phyloP scores from a whole-genome alignment of 2,888 invertebrate species.

The Latrodectus hesperus region DNA sequence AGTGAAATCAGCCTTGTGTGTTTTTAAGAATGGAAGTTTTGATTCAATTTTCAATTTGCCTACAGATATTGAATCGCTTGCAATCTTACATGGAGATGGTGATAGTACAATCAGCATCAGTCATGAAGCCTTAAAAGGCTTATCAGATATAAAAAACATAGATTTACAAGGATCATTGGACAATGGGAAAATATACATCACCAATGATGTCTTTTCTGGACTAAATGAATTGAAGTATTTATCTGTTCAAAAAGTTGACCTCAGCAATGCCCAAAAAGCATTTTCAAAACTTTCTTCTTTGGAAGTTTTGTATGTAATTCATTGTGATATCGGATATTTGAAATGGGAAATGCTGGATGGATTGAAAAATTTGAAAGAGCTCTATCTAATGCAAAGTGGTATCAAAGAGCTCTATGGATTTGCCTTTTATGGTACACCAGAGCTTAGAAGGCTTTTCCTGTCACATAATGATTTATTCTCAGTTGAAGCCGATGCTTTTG shows the following conservation, averaged over 20 bases:
- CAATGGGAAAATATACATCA: slow-evolving; percentile 32
- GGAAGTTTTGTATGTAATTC: slow-evolving; percentile 58
- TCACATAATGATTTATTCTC: slow-evolving; percentile 81
- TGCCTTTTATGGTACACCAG: slow-evolving; percentile 82
- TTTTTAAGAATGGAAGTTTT: slow-evolving; percentile 53
- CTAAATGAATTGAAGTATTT: slow-evolving; percentile 55
- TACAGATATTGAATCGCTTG: slow-evolving; percentile 74
- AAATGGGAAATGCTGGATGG: slow-evolving; percentile 80
- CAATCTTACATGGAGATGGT: slow-evolving; percentile 79
- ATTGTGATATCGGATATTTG: slow-evolving; percentile 73
- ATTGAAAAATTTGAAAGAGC: slow-evolving; percentile 78
- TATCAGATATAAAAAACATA: slow-evolving; percentile 78
- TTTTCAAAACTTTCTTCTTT: slow-evolving; percentile 58
- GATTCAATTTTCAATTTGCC: slow-evolving; percentile 52
- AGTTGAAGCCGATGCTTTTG: slow-evolving; percentile 81
- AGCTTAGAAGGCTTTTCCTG: slow-evolving; percentile 80
- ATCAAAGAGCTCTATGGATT: slow-evolving; percentile 81
- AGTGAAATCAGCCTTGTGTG: slow-evolving; percentile 66
- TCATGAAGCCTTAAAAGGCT: slow-evolving; percentile 76
- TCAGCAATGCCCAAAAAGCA: slow-evolving; percentile 48
- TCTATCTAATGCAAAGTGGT: slow-evolving; percentile 58
- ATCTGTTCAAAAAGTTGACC: slow-evolving; percentile 57
- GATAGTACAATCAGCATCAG: slow-evolving; percentile 77
- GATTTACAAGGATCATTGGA: slow-evolving; percentile 78
- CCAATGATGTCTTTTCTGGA: slow-evolving; percentile 47